phyloP scores from a whole-genome alignment of 2,888 invertebrate species.

The Tipula vernalis region DNA sequence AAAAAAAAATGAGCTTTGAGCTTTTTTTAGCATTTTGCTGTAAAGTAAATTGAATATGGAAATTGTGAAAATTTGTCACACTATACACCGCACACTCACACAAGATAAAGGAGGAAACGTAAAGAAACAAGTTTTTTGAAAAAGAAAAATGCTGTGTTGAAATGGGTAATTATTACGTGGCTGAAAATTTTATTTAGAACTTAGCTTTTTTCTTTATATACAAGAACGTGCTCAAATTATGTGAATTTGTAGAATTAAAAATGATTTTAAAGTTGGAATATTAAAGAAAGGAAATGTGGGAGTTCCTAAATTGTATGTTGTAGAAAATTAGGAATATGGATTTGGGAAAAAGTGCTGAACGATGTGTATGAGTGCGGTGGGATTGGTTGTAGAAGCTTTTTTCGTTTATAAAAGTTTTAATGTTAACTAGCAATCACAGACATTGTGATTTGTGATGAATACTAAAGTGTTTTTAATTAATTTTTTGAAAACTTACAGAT shows the following conservation, averaged over 20 bases:
- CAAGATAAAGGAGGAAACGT: not conserved
- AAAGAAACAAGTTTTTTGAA: not conserved
- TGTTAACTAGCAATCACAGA: no score
- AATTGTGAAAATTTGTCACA: not conserved
- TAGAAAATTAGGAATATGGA: not conserved
- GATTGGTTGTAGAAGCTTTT: no score
- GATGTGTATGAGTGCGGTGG: no score
- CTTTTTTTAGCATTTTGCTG: not conserved
- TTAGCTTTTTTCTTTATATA: not conserved
- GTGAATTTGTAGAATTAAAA: not conserved
- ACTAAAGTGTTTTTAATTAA: no score
- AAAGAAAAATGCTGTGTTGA: not conserved
- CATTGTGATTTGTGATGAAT: no score
- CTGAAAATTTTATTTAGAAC: not conserved
- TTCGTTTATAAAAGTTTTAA: no score
- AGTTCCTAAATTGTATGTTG: not conserved
- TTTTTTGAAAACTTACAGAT: no score
- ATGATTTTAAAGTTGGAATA: not conserved
- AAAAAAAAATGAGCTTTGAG: not conserved
- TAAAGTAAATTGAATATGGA: not conserved
- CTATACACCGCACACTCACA: not conserved
- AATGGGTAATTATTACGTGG: not conserved
- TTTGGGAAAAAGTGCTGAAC: not conserved
- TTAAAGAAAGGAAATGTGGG: not conserved
- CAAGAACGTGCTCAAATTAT: not conserved